phyloP scores from a whole-genome alignment of 2,888 invertebrate genomes.

The Rhabditoides inermis region DNA sequence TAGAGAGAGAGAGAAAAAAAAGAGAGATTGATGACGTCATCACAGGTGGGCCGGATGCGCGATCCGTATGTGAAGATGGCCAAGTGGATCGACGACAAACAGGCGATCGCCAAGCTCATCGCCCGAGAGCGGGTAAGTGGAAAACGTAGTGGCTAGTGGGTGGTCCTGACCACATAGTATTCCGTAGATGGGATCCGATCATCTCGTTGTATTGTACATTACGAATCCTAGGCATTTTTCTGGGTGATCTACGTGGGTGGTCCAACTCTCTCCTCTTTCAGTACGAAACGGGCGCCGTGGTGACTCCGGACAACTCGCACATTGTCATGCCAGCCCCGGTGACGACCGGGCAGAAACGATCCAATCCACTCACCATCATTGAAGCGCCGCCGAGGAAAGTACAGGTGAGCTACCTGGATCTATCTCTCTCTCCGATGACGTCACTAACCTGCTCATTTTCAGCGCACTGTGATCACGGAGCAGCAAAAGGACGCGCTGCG shows the following conservation, averaged over 20 bases:
- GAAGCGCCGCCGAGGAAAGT: conserved; percentile 21
- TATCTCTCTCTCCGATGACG: background rate
- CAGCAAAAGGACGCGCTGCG: conserved; percentile 90
- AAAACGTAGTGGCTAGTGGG: conserved; percentile 5
- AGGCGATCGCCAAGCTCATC: conserved; percentile 12
- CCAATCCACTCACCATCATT: conserved; percentile 2
- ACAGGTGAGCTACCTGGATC: conserved; percentile 9
- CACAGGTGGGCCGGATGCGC: background rate
- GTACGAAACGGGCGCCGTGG: conserved; percentile 7
- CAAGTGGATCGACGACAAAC: conserved; percentile 16
- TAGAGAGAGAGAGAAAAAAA: conserved; percentile 9
- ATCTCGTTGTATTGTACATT: no score
- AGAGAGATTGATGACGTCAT: background rate
- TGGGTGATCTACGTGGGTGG: no score
- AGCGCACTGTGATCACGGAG: conserved; percentile 89
- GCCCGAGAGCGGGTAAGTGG: conserved; percentile 11
- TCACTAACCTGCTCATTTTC: conserved; percentile 52
- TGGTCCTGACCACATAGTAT: background rate
- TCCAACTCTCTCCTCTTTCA: no score
- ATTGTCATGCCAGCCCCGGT: no score
- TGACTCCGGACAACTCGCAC: no score
- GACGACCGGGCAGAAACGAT: background rate
- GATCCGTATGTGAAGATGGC: conserved; percentile 19
- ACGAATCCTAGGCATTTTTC: no score
- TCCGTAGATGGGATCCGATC: conserved; percentile 6